Evolutionary conservation across 2,113 vertebrate species (phyloP).

Genomic region (Albula glossodonta): DNA sequence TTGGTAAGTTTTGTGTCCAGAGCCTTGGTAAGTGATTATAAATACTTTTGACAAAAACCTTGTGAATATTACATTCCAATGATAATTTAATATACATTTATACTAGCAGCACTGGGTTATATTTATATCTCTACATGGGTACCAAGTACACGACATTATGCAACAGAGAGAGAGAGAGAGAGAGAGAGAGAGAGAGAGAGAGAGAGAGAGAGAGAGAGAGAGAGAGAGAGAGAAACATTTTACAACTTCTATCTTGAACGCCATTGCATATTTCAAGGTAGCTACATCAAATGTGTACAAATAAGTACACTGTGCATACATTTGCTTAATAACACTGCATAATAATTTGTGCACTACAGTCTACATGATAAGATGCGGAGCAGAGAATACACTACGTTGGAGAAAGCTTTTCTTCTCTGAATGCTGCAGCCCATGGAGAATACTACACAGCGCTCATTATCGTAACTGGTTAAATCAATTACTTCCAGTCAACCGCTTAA

Average conservation of each 20-base stretch:
- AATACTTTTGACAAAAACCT: background rate
- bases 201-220: background rate
- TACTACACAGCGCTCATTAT: constrained; percentile 44
- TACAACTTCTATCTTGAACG: background rate
- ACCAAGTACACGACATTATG: background rate
- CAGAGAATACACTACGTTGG: background rate
- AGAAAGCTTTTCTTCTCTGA: background rate
- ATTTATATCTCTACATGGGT: background rate
- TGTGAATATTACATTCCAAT: background rate
- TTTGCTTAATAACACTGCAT: background rate
- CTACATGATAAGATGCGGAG: background rate
- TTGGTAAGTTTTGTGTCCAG: background rate
- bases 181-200: background rate
- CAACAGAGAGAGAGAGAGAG: background rate
- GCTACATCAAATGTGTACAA: background rate
- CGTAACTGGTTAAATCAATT: constrained; percentile 49
- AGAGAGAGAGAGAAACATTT: background rate
- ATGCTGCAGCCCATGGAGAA: constrained; percentile 9
- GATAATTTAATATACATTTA: background rate
- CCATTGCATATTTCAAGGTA: background rate
- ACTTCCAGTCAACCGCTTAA: constrained; percentile 47
- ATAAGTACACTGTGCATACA: background rate
- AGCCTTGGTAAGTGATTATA: background rate
- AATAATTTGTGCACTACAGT: background rate
- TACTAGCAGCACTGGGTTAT: background rate